phyloP scores from a whole-genome alignment of 2,888 invertebrate species.

The Melieria picta region DNA sequence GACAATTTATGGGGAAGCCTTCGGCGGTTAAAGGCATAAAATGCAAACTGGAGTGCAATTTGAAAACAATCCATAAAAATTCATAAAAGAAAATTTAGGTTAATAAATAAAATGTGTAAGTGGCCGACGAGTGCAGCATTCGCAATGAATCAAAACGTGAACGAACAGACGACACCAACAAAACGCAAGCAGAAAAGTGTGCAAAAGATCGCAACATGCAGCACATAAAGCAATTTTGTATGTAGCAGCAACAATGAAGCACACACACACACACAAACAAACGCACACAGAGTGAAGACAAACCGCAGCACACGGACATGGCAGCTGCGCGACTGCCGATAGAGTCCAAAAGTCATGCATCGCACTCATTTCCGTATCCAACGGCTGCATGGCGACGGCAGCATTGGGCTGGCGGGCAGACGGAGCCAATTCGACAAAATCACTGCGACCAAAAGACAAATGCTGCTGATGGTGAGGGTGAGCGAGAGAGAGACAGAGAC shows the following conservation, averaged over 20 bases:
- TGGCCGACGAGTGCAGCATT: not conserved
- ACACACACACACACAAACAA: conserved; percentile 12
- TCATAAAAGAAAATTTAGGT: not conserved
- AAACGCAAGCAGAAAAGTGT: conserved; percentile 10
- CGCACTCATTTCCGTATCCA: conserved; percentile 27
- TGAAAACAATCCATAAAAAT: not conserved
- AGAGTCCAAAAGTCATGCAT: conserved; percentile 21
- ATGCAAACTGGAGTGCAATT: too few species aligned
- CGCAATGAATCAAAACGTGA: not conserved
- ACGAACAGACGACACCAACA: conserved; percentile 14
- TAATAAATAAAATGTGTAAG: conserved; percentile 16
- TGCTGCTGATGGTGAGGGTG: too few species aligned
- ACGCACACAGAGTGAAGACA: not conserved
- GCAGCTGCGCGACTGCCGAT: not conserved
- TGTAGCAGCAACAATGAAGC: not conserved
- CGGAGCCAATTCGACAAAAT: too few species aligned
- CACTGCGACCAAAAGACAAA: too few species aligned
- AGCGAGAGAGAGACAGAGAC: too few species aligned
- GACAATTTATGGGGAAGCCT: too few species aligned
- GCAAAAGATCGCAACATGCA: conserved; percentile 13
- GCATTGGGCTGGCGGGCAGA: too few species aligned
- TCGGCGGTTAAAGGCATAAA: too few species aligned
- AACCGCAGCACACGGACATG: conserved; percentile 6
- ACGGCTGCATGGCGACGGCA: conserved; percentile 15
- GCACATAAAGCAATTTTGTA: conserved; percentile 7